Base-by-base conservation (phyloP, 2,888 invertebrate species). In the Erynnis tages region DNA sequence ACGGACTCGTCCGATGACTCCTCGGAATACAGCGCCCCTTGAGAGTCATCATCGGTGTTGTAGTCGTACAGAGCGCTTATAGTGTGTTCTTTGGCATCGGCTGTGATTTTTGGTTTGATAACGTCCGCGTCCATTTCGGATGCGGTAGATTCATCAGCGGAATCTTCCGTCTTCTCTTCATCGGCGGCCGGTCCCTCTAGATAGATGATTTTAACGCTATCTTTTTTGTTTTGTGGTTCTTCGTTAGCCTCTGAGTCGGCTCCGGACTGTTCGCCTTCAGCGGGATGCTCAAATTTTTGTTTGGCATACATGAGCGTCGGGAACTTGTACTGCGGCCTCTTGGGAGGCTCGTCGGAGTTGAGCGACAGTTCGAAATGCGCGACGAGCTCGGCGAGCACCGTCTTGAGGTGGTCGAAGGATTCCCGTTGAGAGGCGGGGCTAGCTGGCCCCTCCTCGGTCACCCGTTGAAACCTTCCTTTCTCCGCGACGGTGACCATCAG, bases 401-500 rank as follows among this genome's bases (percentile, higher is more conserved):
- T 91, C 74, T 80, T 91, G 56, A 80, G 77, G 61, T 73, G 90
- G 53, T 82, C 84, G 60, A 76, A 80, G 11, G 76, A 82, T 62
- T 73, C 82, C 13, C 76, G 76, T 3, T 83, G 80, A 4, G 60
- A 55, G 0, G 60, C 55, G 0, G 61, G 61, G 0, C 66, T 49
- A 6, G 71, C 70, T 0, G 70, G 34, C 0, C 69, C 65, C 0
- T 73, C 61, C 23, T 76, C 76, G 53, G 84, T 77, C n/a, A 77
- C 68, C 2, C 60, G 66, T 60, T 76, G 80, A 49, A 90, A 65
- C 0, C 80, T 76, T 54, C 82, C 85, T 1, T 88, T 68, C 55
- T 91, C 91, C 1, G 90, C 88, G 1, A 92, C 74, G 0, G 87
- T 89, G 0, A 94, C 83, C 23, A 88, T 79, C 11, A 94, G 65